phyloP scores from a whole-genome alignment of 1,140 invertebrate genomes.

The Euura lappo region DNA sequence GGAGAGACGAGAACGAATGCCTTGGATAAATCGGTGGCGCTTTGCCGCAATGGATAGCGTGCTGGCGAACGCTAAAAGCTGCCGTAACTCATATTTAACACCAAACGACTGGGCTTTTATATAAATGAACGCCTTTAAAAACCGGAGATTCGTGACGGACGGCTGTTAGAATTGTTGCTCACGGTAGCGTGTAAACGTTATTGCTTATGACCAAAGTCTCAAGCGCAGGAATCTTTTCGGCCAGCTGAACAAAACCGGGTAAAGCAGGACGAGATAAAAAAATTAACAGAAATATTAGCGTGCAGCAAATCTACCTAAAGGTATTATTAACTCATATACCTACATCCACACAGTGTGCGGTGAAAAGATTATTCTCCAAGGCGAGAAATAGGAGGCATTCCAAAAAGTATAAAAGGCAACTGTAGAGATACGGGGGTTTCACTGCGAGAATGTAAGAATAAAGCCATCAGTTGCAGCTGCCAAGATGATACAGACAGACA shows the following conservation, averaged over 20 bases:
- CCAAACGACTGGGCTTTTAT: conserved; percentile 45
- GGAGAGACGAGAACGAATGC: background rate
- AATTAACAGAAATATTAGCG: too few relatives aligned
- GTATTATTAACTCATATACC: background rate
- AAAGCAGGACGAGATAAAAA: too few relatives aligned
- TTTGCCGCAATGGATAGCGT: conserved; percentile 33
- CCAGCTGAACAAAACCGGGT: background rate
- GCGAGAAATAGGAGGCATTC: background rate
- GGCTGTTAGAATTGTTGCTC: conserved; percentile 36
- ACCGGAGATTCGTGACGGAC: conserved; percentile 39
- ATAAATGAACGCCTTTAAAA: conserved; percentile 45
- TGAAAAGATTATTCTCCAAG: background rate
- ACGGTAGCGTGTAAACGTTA: conserved; percentile 1
- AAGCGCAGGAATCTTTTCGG: background rate
- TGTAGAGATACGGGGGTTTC: background rate
- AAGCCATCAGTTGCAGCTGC: conserved; percentile 3
- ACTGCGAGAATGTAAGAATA: background rate
- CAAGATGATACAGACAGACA: conserved; percentile 7
- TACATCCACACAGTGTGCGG: background rate
- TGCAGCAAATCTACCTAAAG: background rate
- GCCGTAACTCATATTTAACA: conserved; percentile 52
- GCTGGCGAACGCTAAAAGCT: conserved; percentile 41
- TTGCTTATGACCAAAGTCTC: background rate
- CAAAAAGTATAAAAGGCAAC: background rate
- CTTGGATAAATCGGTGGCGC: background rate